Evolutionary conservation across 2,797 vertebrate genomes (phyloP), one percentile per base, ranked within the genome.

Genomic region (Hylomyscus alleni): DNA sequence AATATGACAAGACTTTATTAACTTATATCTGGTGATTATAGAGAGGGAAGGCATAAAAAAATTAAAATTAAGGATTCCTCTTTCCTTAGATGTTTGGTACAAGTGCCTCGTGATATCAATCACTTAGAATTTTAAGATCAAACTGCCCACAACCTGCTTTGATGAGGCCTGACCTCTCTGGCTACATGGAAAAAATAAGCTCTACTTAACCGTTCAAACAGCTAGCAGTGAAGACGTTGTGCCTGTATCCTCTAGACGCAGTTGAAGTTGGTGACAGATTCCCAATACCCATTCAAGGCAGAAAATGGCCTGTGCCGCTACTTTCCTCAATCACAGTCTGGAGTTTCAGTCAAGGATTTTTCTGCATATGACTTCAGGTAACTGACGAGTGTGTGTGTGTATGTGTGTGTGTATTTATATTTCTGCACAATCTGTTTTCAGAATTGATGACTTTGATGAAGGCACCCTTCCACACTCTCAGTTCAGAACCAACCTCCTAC

Each of bases 261-360:
- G 97, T 97, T 99, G 90, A 99, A 99, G 97, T 95, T 99, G 11
- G 99, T 99, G 98, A 98, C 97, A 94, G 98, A 99, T 96, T 98
- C 98, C 0, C 98, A 99, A 60, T 99, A 99, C 89, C 92, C 99
- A 22, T 99, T 99, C 97, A 99, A 99, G 98, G 99, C 99, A 96
- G 96, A 98, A 85, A 99, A 98, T 1, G 99, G 99, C 90, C 90
- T 99, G 15, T 99, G 99, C 97, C 99, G 98, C 97, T 99, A 99
- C 91, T 99, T 99, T 98, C 94, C 98, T 81, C 87, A 0, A 56
- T 98, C 99, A 58, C 98, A 98, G 37, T 97, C 95, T 69, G 99
- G 99, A 60, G 98, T 99, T 94, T 97, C 98, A 14, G 96, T 99
- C 96, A 99, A 97, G 97, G 99, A 98, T 97, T 99, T 98, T 97